These are phyloP conservation scores for Pseudoips prasinana DNA, from an alignment of 2,888 invertebrate genomes.

Conservation along the genomic window DNA sequence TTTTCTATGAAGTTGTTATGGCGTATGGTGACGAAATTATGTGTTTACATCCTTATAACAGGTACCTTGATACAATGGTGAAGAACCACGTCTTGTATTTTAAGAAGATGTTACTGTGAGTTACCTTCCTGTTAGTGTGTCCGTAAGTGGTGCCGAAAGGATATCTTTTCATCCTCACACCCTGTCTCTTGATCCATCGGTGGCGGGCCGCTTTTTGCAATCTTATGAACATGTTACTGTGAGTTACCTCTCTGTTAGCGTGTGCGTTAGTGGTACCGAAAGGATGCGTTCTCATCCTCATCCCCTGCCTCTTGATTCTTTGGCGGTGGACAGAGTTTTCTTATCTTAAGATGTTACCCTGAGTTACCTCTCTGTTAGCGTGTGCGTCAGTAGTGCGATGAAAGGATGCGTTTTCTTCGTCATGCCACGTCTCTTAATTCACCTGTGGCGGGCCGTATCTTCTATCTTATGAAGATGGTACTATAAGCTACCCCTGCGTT, in stretches of 20 bases:
- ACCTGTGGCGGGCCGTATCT: constrained; percentile 82
- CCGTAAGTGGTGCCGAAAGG: constrained; percentile 63
- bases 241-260: constrained; percentile 56
- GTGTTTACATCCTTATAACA: too few species aligned
- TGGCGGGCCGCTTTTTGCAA: constrained; percentile 81
- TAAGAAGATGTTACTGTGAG: too few species aligned
- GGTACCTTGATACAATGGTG: too few species aligned
- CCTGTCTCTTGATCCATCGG: constrained; percentile 82
- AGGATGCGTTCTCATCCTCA: constrained; percentile 75
- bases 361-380: constrained; percentile 59
- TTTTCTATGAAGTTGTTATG: too few species aligned
- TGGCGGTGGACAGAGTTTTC: too few species aligned
- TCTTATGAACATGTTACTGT: constrained; percentile 80
- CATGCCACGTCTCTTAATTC: constrained; percentile 79
- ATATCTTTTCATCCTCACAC: constrained; percentile 71
- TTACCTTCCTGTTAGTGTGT: constrained; percentile 58
- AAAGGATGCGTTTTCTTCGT: constrained; percentile 75
- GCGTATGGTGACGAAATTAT: too few species aligned
- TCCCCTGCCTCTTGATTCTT: constrained; percentile 72
- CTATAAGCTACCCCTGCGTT: too few species aligned
- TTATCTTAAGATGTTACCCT: too few species aligned
- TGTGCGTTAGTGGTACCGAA: constrained; percentile 55
- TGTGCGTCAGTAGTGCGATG: constrained; percentile 49
- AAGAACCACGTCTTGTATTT: too few species aligned
- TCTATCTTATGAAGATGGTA: too few species aligned